Conservation (phyloP, 2,113 vertebrate genomes). For the Oncorhynchus masou region DNA sequence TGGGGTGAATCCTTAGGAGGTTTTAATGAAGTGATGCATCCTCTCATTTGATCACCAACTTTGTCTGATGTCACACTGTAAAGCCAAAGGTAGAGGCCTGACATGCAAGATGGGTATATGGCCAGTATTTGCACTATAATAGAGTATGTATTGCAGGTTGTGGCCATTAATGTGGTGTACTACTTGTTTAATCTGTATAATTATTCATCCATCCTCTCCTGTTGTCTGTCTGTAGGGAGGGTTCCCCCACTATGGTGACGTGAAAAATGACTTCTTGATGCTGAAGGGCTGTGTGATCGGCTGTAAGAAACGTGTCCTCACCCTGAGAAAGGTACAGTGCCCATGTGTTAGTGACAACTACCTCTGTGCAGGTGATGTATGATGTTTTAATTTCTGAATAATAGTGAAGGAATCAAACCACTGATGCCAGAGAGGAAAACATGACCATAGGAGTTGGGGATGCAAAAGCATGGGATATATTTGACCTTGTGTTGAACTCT, state of each 20-base stretch:
- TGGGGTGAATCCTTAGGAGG: too few relatives aligned
- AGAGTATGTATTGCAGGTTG: not conserved
- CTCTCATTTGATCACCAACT: not conserved
- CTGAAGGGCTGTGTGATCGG: slow-evolving; percentile 93
- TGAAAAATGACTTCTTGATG: slow-evolving; percentile 96
- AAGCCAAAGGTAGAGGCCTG: not conserved
- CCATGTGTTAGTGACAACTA: not conserved
- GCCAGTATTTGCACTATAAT: not conserved
- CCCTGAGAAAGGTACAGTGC: slow-evolving; percentile 86
- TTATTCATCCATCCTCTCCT: not conserved
- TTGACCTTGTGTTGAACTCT: too few relatives aligned
- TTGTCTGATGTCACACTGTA: not conserved
- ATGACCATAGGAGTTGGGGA: too few relatives aligned
- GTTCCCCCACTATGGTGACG: slow-evolving; percentile 93
- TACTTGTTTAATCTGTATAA: not conserved
- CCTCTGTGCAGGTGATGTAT: too few relatives aligned
- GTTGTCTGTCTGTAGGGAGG: slow-evolving; percentile 76
- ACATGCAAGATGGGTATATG: too few relatives aligned
- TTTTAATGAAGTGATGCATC: not conserved
- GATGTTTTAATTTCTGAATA: too few relatives aligned
- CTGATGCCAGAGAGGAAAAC: too few relatives aligned
- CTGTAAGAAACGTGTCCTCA: slow-evolving; percentile 91
- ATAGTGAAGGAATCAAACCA: too few relatives aligned
- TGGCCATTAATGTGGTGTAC: not conserved
- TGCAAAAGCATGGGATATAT: too few relatives aligned